phyloP scores from a whole-genome alignment of 2,113 vertebrate species.

The Aspidoscelis tigris region DNA sequence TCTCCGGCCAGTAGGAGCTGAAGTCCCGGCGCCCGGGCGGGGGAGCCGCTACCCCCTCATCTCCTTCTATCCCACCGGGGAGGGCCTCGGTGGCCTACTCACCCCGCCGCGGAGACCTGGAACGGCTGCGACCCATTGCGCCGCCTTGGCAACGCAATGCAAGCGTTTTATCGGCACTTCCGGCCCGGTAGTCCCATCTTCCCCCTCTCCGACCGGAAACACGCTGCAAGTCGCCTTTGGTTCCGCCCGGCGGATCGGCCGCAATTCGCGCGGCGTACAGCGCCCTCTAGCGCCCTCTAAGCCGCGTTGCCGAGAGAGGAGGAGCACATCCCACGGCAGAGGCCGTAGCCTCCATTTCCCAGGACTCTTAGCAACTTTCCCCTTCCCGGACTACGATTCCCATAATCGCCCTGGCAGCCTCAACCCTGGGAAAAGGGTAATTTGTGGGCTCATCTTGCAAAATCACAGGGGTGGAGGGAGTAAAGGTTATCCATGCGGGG shows the following conservation, averaged over 20 bases:
- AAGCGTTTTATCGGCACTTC: not conserved
- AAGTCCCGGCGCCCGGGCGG: too few relatives aligned
- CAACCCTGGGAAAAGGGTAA: too few relatives aligned
- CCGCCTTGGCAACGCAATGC: not conserved
- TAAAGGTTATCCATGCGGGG: not conserved
- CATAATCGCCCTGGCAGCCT: too few relatives aligned
- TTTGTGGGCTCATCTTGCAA: too few relatives aligned
- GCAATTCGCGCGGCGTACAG: not conserved
- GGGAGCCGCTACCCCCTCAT: too few relatives aligned
- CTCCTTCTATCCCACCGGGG: too few relatives aligned
- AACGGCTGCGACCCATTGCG: not conserved
- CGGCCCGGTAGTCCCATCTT: not conserved
- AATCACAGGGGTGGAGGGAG: not conserved
- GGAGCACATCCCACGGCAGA: too few relatives aligned
- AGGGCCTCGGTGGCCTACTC: not conserved
- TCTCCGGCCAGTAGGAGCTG: too few relatives aligned
- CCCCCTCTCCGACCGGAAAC: not conserved
- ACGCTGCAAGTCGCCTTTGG: rapidly evolving
- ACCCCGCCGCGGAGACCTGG: slow-evolving; percentile 37
- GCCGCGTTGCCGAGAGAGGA: too few relatives aligned
- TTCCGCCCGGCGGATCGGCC: slow-evolving; percentile 23
- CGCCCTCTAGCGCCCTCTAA: not conserved
- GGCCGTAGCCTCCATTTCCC: too few relatives aligned
- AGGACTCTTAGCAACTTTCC: too few relatives aligned
- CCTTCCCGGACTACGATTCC: too few relatives aligned